Evolutionary conservation across 2,113 vertebrate genomes (phyloP).

Genomic region (Chitala chitala): DNA sequence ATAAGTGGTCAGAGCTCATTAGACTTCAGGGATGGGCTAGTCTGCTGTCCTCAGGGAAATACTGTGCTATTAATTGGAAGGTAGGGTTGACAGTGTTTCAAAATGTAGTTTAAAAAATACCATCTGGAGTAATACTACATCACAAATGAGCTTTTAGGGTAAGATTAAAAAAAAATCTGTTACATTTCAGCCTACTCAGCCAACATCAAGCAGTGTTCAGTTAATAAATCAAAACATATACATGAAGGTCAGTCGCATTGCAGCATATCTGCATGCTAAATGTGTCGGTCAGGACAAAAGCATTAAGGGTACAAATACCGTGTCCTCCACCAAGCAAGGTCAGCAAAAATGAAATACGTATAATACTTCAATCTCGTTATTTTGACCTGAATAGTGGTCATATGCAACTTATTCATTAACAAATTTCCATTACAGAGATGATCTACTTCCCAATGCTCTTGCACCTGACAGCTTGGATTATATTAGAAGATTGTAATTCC

Average conservation of each 20-base stretch:
- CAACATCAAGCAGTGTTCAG: background rate
- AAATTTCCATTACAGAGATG: background rate
- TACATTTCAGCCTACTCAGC: background rate
- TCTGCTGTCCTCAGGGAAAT: slow-evolving; percentile 4
- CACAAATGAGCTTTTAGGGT: background rate
- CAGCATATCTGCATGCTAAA: background rate
- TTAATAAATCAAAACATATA: background rate
- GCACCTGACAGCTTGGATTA: too few relatives aligned
- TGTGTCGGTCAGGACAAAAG: background rate
- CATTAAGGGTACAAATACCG: too few relatives aligned
- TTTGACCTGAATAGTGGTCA: background rate
- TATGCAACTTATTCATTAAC: background rate
- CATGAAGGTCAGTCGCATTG: background rate
- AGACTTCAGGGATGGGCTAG: slow-evolving; percentile 9
- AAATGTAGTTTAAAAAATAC: background rate
- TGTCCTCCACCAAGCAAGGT: background rate
- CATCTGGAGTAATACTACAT: slow-evolving; percentile 8
- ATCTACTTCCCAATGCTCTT: background rate
- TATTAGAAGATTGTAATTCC: background rate
- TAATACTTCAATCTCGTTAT: background rate
- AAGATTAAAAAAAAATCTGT: background rate
- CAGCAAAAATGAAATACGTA: background rate
- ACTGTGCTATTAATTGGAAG: background rate
- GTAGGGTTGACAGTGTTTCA: slow-evolving; percentile 4
- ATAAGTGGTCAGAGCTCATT: slow-evolving; percentile 13